phyloP scores from a whole-genome alignment of 2,888 invertebrate genomes.

The Serrognathus titanus region DNA sequence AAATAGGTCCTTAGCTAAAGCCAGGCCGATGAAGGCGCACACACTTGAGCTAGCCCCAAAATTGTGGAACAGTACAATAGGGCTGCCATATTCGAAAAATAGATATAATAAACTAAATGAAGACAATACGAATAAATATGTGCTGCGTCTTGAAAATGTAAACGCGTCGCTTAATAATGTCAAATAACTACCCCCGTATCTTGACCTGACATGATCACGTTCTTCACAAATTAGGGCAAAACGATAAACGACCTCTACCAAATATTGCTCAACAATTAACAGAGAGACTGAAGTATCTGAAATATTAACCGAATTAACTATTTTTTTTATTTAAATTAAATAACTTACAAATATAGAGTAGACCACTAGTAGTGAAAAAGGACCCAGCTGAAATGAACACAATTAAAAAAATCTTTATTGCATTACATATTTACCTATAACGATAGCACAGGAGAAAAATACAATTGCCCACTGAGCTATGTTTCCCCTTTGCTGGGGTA shows the following conservation, averaged over 20 bases:
- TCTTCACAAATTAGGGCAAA: constrained; percentile 34
- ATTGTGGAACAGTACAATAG: neutral
- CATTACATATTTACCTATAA: constrained; percentile 2
- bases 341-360: neutral
- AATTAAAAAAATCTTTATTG: neutral
- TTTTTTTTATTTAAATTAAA: no score
- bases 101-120: constrained; percentile 1
- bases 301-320: no score
- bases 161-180: constrained; percentile 30
- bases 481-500: constrained; percentile 5
- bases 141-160: constrained; percentile 13
- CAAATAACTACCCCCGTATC: constrained; percentile 30
- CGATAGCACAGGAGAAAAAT: neutral
- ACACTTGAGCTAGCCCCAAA: neutral
- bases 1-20: constrained; percentile 16
- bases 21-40: neutral
- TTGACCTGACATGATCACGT: constrained; percentile 30
- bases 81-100: neutral
- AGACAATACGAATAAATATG: neutral
- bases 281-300: neutral
- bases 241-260: constrained; percentile 26
- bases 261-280: neutral
- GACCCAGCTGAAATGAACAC: constrained; percentile 1
- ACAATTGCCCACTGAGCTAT: neutral
- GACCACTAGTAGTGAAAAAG: neutral